Evolutionary conservation across 2,113 vertebrate genomes (phyloP).

Genomic region (Illadopsis cleaveri): DNA sequence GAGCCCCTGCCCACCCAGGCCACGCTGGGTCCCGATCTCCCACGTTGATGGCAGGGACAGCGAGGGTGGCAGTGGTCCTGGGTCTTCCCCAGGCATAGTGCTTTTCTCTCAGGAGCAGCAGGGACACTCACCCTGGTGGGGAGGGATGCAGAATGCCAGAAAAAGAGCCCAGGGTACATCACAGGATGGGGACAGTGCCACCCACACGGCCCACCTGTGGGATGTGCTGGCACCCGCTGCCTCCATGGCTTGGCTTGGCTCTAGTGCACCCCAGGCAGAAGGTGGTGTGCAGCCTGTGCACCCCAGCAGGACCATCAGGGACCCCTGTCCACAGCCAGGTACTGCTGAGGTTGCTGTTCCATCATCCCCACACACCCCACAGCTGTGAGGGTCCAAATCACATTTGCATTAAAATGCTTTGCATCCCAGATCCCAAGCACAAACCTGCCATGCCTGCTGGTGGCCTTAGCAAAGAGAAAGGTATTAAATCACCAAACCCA

Average conservation of each 20-base stretch:
- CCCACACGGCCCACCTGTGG: not conserved
- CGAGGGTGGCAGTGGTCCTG: not conserved
- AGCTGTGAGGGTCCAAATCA: not conserved
- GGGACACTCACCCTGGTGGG: not conserved
- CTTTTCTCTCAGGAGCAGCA: not conserved
- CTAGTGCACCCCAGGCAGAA: rapidly evolving
- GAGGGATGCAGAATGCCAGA: not conserved
- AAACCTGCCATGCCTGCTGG: not conserved
- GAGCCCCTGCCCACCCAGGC: slow-evolving; percentile 33
- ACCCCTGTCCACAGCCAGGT: not conserved
- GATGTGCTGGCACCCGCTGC: not conserved
- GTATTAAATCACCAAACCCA: not conserved
- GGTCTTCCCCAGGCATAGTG: not conserved
- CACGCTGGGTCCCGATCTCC: not conserved
- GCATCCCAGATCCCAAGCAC: no score
- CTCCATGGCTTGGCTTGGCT: not conserved
- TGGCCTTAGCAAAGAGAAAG: not conserved
- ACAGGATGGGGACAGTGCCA: not conserved
- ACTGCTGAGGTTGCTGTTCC: not conserved
- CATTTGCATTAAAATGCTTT: not conserved
- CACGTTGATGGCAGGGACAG: not conserved
- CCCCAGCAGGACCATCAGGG: not conserved
- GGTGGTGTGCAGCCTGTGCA: not conserved
- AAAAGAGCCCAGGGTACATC: rapidly evolving
- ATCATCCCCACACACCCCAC: not conserved